Evolutionary conservation across 2,797 vertebrate genomes (phyloP), one percentile per base, ranked within the genome.

Genomic region (Chaetodon trifasciatus): DNA sequence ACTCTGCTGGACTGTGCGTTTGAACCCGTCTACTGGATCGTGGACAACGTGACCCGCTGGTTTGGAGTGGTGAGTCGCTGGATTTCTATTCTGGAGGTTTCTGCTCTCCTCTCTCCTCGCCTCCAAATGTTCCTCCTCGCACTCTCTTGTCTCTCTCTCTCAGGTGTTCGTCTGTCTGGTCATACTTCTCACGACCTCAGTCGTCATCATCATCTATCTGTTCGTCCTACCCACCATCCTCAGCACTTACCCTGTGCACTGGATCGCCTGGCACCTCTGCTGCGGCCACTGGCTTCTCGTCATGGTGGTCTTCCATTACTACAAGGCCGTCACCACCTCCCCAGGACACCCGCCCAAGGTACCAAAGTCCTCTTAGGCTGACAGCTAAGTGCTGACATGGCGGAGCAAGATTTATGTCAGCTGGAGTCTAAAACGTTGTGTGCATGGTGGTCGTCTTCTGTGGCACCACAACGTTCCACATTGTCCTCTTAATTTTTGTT

Each of bases 221-320:
- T 99, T 96, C 76, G 92, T 99, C 80, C 92, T 99, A 46, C 98
- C 98, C 66, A 92, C 95, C 28, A 97, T 99, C 81, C n/a, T 98
- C 75, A 95, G 89, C 85, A 97, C 96, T 0, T 99, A 99, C 87
- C 94, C 97, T 0, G 70, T 91, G 12, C 93, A 91, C 81, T 97
- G 97, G 95, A 91, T 96, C 83, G 90, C 93, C 83, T 98, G 97
- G 97, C 98, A 99, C 85, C 89, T 99, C 0, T 88, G 94, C 92
- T 98, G 97, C 0, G 98, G 98, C 60, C 97, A 99, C 95, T 99
- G 98, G 98, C 97, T 99, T 47, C 96, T 99, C 23, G 39, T 97
- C 75, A 98, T 99, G 96, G 94, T 99, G 0, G 93, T 97, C 81
- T 99, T 98, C 92, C 97, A 99, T 88, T 99, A 99, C 90, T 99